These are phyloP conservation scores for Carettochelys insculpta DNA, from an alignment of 2,113 vertebrate genomes.

Conservation along the genomic window DNA sequence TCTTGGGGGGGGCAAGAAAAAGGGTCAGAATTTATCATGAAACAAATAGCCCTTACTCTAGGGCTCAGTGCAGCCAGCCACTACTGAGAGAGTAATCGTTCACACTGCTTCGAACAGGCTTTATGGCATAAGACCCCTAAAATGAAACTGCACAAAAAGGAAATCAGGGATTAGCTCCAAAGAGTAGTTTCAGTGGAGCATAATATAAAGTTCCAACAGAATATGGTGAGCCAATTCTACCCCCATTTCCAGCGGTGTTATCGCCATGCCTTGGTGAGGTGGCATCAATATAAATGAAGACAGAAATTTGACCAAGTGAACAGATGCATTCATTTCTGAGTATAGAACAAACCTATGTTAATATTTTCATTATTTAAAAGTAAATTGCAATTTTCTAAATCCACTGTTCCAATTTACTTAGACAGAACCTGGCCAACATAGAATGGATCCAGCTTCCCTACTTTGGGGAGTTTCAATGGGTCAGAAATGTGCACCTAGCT, in stretches of 20 bases:
- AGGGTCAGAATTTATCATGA: not conserved
- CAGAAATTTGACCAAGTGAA: slow-evolving; percentile 6
- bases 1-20: not conserved
- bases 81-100: not conserved
- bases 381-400: not conserved
- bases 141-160: not conserved
- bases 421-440: not conserved
- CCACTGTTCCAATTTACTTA: not conserved
- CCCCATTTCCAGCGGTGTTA: slow-evolving; percentile 27
- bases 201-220: slow-evolving; percentile 1
- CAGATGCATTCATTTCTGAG: not conserved
- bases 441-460: not conserved
- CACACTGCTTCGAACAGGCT: not conserved
- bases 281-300: not conserved
- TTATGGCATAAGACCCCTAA: not conserved
- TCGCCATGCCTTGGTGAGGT: slow-evolving; percentile 5
- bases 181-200: slow-evolving; percentile 23
- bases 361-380: not conserved
- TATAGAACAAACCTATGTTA: not conserved
- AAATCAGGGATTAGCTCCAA: slow-evolving; percentile 55
- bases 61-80: not conserved
- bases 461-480: not conserved
- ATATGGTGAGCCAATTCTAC: not conserved
- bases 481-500: not conserved
- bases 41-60: not conserved